Evolutionary conservation across 2,797 vertebrate genomes (phyloP).

Genomic region (Paguma larvata): DNA sequence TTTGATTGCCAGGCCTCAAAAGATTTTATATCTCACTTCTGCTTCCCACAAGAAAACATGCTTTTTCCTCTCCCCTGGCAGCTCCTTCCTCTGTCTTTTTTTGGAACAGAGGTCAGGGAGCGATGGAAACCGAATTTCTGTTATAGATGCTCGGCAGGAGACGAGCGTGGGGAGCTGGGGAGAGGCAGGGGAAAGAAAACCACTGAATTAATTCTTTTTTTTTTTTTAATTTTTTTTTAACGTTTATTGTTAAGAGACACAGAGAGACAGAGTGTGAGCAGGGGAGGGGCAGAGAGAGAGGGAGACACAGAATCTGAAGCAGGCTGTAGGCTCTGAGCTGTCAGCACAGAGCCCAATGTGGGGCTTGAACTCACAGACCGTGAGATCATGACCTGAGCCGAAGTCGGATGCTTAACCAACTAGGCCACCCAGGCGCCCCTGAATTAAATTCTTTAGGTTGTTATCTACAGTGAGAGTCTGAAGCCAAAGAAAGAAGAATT

Average conservation of each 20-base stretch:
- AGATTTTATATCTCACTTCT: neutral
- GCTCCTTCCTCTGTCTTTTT: conserved; percentile 5
- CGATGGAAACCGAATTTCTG: neutral
- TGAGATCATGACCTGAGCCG: too few relatives aligned
- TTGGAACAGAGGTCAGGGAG: neutral
- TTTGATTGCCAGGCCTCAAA: neutral
- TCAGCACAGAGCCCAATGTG: too few relatives aligned
- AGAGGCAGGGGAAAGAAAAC: neutral
- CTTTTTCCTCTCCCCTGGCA: neutral
- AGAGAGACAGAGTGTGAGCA: too few relatives aligned
- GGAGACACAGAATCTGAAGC: too few relatives aligned
- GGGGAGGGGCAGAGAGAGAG: too few relatives aligned
- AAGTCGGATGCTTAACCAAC: too few relatives aligned
- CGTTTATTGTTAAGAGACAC: too few relatives aligned
- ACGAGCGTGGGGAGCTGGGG: neutral
- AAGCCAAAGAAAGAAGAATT: neutral
- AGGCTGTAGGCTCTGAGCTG: too few relatives aligned
- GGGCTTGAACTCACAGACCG: too few relatives aligned
- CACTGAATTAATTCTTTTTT: neutral
- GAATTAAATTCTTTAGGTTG: neutral
- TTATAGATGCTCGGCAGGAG: neutral
- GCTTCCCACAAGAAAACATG: neutral
- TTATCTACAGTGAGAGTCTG: neutral
- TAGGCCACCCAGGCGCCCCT: too few relatives aligned
- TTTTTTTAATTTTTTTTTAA: too few relatives aligned